Percentiles rank a stretch among this genome's conserved stretches.
Evolutionary conservation across 1,140 invertebrate species (phyloP).

Genomic region (Philotrypesis tridentata): DNA sequence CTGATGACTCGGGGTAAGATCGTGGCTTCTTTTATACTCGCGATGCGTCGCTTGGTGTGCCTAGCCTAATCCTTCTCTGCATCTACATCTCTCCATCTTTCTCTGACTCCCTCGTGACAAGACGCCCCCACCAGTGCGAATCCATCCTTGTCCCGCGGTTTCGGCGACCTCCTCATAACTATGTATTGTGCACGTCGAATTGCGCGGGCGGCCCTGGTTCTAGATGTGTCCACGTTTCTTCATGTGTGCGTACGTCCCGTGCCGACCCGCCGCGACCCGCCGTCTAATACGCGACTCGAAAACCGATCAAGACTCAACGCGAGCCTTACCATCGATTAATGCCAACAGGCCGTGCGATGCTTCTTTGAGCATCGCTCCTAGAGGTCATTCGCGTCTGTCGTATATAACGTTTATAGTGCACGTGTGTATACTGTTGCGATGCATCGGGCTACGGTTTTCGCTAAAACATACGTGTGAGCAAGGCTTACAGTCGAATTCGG

Average conservation of each 20-base stretch:
- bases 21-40: slow-evolving; percentile 69
- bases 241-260: slow-evolving; percentile 57
- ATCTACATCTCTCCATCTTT: slow-evolving; percentile 1
- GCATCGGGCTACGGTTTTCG: background rate
- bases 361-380: background rate
- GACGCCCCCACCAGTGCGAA: slow-evolving; percentile 56
- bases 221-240: slow-evolving; percentile 60
- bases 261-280: slow-evolving; percentile 27
- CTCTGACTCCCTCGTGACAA: background rate
- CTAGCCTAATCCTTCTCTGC: slow-evolving; percentile 19
- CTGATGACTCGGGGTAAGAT: slow-evolving; percentile 69
- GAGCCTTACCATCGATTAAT: slow-evolving; percentile 32
- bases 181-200: slow-evolving; percentile 42
- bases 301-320: slow-evolving; percentile 61
- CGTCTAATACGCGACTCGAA: slow-evolving; percentile 68
- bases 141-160: background rate
- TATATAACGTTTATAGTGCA: background rate
- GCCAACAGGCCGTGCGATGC: background rate
- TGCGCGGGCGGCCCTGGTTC: slow-evolving; percentile 36
- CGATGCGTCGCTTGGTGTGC: slow-evolving; percentile 52
- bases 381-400: background rate
- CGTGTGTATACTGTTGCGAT: background rate
- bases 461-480: no score
- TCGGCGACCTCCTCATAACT: slow-evolving; percentile 64
- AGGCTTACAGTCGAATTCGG: background rate